Percentiles rank a stretch among this genome's conserved stretches.
These are phyloP conservation scores for Diadegma fenestrale DNA, from an alignment of 2,888 invertebrate genomes.

Conservation along the genomic window DNA sequence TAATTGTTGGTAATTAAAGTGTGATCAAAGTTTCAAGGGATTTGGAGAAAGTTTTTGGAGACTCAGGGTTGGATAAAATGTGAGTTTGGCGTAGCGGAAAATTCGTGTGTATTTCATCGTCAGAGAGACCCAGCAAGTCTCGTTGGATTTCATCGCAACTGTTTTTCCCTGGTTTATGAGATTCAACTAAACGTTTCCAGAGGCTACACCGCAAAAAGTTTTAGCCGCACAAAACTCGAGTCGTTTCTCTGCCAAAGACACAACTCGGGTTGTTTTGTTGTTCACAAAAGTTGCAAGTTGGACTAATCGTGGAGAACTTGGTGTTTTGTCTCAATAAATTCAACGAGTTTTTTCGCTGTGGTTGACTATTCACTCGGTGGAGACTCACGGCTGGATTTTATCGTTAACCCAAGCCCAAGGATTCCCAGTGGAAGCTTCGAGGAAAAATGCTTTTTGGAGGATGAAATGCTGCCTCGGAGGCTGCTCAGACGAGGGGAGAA, in stretches of 20 bases:
- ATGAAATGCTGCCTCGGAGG: slow-evolving; percentile 43
- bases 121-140: neutral
- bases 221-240: slow-evolving; percentile 22
- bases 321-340: slow-evolving; percentile 44
- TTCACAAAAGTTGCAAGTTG: slow-evolving; percentile 24
- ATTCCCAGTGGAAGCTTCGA: slow-evolving; percentile 41
- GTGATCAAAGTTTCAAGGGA: neutral
- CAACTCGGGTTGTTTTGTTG: neutral
- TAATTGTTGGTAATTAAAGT: neutral
- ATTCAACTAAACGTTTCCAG: neutral
- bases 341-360: slow-evolving; percentile 34
- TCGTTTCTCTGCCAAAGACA: slow-evolving; percentile 4
- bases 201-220: slow-evolving; percentile 63
- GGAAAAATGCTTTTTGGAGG: slow-evolving; percentile 60
- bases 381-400: neutral
- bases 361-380: slow-evolving; percentile 11
- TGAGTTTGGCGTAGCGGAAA: neutral
- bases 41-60: neutral
- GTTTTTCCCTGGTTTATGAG: neutral
- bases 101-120: neutral
- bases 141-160: neutral
- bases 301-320: slow-evolving; percentile 31
- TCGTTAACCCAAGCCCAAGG: slow-evolving; percentile 33
- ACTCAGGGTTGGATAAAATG: neutral
- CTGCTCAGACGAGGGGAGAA: slow-evolving; percentile 10